Evolutionary conservation across 2,113 vertebrate species (phyloP), one percentile per base, ranked within the genome.

Genomic region (Saccopteryx bilineata): DNA sequence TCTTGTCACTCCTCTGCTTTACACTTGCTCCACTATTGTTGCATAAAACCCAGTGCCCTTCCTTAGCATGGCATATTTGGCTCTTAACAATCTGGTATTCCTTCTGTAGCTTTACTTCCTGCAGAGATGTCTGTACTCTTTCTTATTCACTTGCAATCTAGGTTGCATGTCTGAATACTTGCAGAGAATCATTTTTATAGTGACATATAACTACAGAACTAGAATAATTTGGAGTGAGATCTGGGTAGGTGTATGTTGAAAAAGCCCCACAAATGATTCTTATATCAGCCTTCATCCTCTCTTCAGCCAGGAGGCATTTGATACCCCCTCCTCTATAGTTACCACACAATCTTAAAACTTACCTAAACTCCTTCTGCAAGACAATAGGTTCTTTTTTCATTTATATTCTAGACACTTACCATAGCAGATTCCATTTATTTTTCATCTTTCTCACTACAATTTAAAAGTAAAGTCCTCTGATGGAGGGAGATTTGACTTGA

Each of bases 21-120:
- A 81, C 52, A 48, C 82, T 85, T 96, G 92, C 80, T 17, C 48
- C 50, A 54, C n/a, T 92, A 48, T 89, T 33, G 79, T 76, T 80
- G 50, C 81, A 5, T 79, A 84, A 96, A 92, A 74, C 85, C 69
- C 54, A 17, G 5, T 82, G 31, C 78, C 65, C 69, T 85, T 97
- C 79, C 83, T 96, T 72, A 86, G 63, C n/a, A 23, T 94, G 58
- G 31, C 50, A 46, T 87, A 80, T 75, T 95, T 91, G 69, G 19
- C 65, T 89, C 66, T 93, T 93, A 75, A 79, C 58, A 88, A 13
- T 81, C 94, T 81, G 76, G 12, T 71, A 83, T 79, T 94, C 28
- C 63, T n/a, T 93, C 69, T 94, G 17, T 88, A 93, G 90, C 82
- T 84, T 89, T 83, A 65, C 9, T 79, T 94, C 13, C 69, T 91